phyloP scores from a whole-genome alignment of 2,888 invertebrate genomes.

The Nomada fucata region DNA sequence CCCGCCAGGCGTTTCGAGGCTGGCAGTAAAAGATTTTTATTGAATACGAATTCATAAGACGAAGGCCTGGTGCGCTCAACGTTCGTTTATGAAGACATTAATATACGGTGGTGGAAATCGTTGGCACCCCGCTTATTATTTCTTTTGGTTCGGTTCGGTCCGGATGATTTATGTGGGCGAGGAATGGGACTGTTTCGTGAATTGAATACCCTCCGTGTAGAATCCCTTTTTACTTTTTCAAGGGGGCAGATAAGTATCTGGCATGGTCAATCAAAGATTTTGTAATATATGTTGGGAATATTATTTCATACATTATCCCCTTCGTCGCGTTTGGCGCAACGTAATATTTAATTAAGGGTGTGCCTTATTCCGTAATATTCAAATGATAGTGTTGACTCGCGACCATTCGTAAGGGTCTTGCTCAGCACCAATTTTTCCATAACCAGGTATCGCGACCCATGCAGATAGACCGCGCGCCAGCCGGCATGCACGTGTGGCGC shows the following conservation, averaged over 20 bases:
- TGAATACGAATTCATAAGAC: conserved; percentile 18
- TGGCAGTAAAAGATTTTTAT: conserved; percentile 32
- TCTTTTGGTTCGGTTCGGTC: neutral
- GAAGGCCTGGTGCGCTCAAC: neutral
- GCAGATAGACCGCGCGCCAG: no score
- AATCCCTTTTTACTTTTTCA: neutral
- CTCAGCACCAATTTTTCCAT: no score
- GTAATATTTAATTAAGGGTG: no score
- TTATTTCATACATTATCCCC: neutral
- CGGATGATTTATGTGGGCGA: neutral
- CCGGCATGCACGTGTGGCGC: no score
- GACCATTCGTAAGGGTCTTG: no score
- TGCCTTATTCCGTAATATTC: no score
- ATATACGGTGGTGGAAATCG: conserved; percentile 8
- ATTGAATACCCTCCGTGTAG: neutral
- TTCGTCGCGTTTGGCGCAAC: neutral
- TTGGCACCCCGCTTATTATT: neutral
- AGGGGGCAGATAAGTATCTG: neutral
- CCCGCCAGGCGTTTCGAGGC: neutral
- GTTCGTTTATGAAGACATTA: conserved; percentile 4
- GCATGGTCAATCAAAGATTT: no score
- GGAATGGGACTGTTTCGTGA: neutral
- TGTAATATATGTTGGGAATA: no score
- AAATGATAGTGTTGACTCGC: no score
- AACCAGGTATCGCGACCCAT: no score